A percentile compares a stretch with the other conserved stretches of the same genome.
phyloP scores from a whole-genome alignment of 1,140 invertebrate species.

The roundworm (Caenorhabditis elegans) region DNA sequence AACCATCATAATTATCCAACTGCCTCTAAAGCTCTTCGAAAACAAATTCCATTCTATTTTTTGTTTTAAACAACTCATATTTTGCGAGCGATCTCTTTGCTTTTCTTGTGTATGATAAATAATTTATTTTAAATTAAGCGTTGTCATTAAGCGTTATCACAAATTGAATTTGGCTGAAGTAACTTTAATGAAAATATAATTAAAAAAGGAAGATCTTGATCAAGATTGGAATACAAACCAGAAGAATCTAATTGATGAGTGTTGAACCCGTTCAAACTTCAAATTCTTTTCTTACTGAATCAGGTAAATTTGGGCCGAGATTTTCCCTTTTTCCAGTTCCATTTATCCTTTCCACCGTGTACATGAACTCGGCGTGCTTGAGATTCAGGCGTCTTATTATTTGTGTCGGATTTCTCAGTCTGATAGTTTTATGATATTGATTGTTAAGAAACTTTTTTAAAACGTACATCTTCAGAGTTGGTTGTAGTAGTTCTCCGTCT shows the following conservation, averaged over 20 bases:
- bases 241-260: too few species aligned
- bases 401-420: not conserved
- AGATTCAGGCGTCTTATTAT: not conserved
- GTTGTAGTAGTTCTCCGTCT: not conserved
- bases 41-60: not conserved
- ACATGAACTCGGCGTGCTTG: not conserved
- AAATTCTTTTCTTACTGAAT: not conserved
- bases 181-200: not conserved
- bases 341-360: not conserved
- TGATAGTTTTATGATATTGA: too few species aligned
- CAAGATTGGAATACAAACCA: too few species aligned
- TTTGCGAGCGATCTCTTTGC: not conserved
- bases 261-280: too few species aligned
- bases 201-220: too few species aligned
- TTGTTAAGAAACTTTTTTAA: too few species aligned
- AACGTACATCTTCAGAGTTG: not conserved
- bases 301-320: not conserved
- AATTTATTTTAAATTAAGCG: not conserved
- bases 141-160: too few species aligned
- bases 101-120: constrained; percentile 10
- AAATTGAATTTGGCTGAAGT: too few species aligned
- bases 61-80: not conserved
- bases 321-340: constrained; percentile 19
- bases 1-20: constrained; percentile 21
- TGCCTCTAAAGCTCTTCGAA: not conserved